Conservation (phyloP, 2,888 invertebrate species). For the Graphium colonna region DNA sequence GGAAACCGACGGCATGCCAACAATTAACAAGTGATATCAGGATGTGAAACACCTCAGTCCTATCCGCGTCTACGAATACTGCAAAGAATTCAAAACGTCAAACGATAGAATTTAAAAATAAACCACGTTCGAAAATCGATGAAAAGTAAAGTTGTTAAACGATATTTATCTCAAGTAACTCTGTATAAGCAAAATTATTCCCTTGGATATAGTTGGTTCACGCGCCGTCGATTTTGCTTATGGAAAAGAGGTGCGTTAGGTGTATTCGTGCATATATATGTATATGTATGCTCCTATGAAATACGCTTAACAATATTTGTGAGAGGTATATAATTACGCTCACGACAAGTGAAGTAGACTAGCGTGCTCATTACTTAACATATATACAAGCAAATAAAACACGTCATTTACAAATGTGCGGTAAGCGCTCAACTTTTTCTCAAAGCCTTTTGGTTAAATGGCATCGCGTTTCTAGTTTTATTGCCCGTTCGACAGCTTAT, state of each 20-base stretch:
- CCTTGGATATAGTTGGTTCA: slow-evolving; percentile 40
- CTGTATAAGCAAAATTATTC: slow-evolving; percentile 32
- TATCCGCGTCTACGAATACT: too few species aligned
- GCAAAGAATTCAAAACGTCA: too few species aligned
- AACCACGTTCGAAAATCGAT: too few species aligned
- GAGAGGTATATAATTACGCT: slow-evolving; percentile 28
- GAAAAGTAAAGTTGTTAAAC: too few species aligned
- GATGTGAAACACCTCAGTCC: too few species aligned
- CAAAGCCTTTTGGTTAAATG: slow-evolving; percentile 15
- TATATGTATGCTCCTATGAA: slow-evolving; percentile 29
- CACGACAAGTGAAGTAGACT: slow-evolving; percentile 26
- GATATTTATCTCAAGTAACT: slow-evolving; percentile 19
- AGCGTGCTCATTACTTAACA: slow-evolving; percentile 20
- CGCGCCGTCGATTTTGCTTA: slow-evolving; percentile 55
- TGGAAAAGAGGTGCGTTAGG: slow-evolving; percentile 42
- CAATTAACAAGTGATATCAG: too few species aligned
- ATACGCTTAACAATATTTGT: slow-evolving; percentile 30
- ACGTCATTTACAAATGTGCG: slow-evolving; percentile 18
- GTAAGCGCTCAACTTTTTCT: slow-evolving; percentile 19
- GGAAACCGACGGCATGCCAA: too few species aligned
- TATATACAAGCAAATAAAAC: slow-evolving; percentile 11
- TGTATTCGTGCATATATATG: too few species aligned
- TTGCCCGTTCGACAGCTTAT: slow-evolving; percentile 9
- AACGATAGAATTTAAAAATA: too few species aligned
- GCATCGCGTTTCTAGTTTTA: slow-evolving; percentile 18